Evolutionary conservation across 1,140 invertebrate genomes (phyloP).

Genomic region (Zaprionus davidi): DNA sequence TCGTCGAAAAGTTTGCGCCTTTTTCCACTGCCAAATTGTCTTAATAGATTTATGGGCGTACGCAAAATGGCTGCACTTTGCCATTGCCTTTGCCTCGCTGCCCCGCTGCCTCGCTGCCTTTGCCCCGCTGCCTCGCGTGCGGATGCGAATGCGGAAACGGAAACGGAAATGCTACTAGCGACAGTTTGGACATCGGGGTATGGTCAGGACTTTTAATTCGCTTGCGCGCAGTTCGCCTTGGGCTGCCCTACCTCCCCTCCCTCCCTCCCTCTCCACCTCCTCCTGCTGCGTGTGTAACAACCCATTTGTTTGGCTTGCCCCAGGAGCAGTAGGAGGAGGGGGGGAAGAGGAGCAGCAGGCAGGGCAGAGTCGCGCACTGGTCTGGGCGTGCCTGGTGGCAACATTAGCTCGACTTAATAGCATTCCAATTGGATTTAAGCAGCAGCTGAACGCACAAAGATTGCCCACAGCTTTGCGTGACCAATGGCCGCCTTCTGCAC

Average conservation of each 20-base stretch:
- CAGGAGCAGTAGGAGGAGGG: background rate
- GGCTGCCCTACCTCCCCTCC: background rate
- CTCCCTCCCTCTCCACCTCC: background rate
- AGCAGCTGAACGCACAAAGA: conserved; percentile 17
- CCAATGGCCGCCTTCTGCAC: background rate
- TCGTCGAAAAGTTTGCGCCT: conserved; percentile 38
- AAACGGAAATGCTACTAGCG: conserved; percentile 53
- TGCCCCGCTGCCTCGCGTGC: background rate
- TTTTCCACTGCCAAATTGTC: conserved; percentile 71
- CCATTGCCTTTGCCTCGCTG: conserved; percentile 18
- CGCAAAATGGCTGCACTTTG: conserved; percentile 80
- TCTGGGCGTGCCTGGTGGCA: conserved; percentile 5
- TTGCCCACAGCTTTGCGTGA: conserved; percentile 8
- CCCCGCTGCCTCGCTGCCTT: background rate
- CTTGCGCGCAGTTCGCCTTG: conserved; percentile 36
- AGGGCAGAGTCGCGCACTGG: background rate
- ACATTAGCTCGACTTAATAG: conserved; percentile 64
- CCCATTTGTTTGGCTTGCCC: conserved; percentile 34
- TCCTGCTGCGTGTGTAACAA: conserved; percentile 8
- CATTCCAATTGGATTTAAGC: conserved; percentile 46
- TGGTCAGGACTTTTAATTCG: conserved; percentile 70
- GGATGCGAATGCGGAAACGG: conserved; percentile 26
- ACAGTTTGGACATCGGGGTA: conserved; percentile 27
- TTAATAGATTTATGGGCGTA: conserved; percentile 79
- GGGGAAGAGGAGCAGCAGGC: background rate